Evolutionary conservation across 2,888 invertebrate genomes (phyloP).

Genomic region (Podotricha telesiphe): DNA sequence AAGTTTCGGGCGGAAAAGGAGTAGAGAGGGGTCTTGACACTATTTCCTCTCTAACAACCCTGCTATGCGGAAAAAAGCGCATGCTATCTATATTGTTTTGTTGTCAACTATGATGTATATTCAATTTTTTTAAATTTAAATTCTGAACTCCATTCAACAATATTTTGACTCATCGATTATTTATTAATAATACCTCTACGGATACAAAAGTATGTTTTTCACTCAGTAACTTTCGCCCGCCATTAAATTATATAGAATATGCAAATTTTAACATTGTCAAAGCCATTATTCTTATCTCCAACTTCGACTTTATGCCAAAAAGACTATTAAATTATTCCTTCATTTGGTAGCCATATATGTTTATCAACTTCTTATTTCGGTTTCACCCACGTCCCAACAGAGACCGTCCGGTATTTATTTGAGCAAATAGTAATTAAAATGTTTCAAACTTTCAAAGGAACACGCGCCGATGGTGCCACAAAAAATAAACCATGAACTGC

Average conservation of each 20-base stretch:
- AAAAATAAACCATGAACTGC: constrained; percentile 39
- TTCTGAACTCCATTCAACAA: neutral
- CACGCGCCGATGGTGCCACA: constrained; percentile 36
- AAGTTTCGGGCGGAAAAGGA: too few relatives aligned
- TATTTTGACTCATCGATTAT: neutral
- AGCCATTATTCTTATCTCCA: constrained; percentile 19
- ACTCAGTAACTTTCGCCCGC: neutral
- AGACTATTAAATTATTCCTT: constrained; percentile 6
- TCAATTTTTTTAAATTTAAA: too few relatives aligned
- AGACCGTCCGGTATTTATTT: constrained; percentile 40
- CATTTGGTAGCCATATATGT: constrained; percentile 7
- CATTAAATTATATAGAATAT: neutral
- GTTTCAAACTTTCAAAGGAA: constrained; percentile 46
- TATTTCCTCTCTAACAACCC: too few relatives aligned
- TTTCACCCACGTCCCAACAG: constrained; percentile 25
- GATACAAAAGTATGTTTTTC: neutral
- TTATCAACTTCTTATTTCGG: constrained; percentile 27
- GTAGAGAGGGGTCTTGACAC: too few relatives aligned
- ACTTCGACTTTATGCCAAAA: neutral
- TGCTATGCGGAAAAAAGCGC: too few relatives aligned
- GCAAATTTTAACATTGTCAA: constrained; percentile 11
- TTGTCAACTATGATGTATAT: too few relatives aligned
- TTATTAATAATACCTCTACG: neutral
- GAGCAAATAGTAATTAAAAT: constrained; percentile 47
- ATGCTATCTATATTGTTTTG: too few relatives aligned